Evolutionary conservation across 1,140 invertebrate genomes (phyloP), one percentile per base, ranked within the genome.

Genomic region (Drosophila ogumai): DNA sequence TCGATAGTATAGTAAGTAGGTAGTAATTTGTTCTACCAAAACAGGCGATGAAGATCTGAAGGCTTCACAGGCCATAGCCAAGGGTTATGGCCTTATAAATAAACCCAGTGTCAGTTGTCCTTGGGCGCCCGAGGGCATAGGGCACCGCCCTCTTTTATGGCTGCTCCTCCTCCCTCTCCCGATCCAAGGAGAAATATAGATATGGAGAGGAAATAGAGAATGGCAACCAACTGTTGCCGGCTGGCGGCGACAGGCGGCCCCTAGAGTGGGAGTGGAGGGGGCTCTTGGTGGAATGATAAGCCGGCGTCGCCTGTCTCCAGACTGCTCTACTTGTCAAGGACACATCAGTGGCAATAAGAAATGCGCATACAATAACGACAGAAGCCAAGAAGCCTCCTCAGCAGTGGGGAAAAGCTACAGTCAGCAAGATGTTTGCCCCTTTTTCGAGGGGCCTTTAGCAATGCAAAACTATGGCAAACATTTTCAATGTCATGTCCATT

Each of bases 381-480:
- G 32, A 47, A 44, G 50, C 31, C 4, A 32, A 31, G 65, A 38
- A 28, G 36, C 17, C 25, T 25, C 2, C 1, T 19, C 9, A 19
- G 43, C 22, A 17, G 32, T 6, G 28, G n/a, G 5, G 5, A 15
- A 15, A 12, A 15, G 5, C 43, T 44, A 6, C 6, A 40, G 5
- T 13, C 22, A 17, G 55, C 15, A n/a, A 31, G 32, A 28, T 71
- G n/a, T 71, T 72, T 71, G 68, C 9, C 60, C 60, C 36, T 32
- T 28, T 22, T 6, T n/a, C 6, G 1, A 2, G 4, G 22, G 22
- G 22, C 60, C 36, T 32, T 28, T 72, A 41, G 66, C 68, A 72
- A 71, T 72, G 68, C 68, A 58, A 72, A 72, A 40, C 68, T 72
- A 41, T 71, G 68, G 66, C 69, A 72, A 72, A 72, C 69, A 72